Conservation (phyloP, 2,113 vertebrate species). For the Porphyrio hochstetteri region DNA sequence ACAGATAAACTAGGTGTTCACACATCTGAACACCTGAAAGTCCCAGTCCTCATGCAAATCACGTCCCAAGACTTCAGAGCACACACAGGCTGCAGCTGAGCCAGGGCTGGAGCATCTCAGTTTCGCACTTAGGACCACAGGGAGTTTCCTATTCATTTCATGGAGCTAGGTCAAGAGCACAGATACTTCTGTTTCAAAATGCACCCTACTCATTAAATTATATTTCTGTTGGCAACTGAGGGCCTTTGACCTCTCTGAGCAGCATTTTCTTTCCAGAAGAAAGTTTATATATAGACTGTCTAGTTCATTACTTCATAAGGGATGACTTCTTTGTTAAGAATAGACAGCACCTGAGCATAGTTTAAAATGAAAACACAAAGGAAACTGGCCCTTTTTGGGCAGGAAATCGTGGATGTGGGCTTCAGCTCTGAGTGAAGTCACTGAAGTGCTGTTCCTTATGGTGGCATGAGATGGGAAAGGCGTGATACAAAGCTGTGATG, state of each 20-base stretch:
- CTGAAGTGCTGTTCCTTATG: rapidly evolving
- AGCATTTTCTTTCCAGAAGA: not conserved
- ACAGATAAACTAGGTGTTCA: not conserved
- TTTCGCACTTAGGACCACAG: not conserved
- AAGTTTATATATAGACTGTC: not conserved
- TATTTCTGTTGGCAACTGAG: conserved; percentile 27
- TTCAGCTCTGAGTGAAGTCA: not conserved
- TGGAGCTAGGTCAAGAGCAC: not conserved
- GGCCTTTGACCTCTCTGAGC: conserved; percentile 8
- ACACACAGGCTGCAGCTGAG: not conserved
- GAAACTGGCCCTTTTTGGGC: not conserved
- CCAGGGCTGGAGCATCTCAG: not conserved
- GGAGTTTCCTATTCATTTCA: not conserved
- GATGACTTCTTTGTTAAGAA: not conserved
- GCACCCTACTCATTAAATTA: not conserved
- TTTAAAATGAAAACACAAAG: not conserved
- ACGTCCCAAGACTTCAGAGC: not conserved
- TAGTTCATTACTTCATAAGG: not conserved
- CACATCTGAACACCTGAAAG: not conserved
- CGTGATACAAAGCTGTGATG: not conserved
- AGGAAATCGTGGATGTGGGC: not conserved
- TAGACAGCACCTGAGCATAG: not conserved
- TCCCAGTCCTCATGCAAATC: not conserved
- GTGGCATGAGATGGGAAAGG: not conserved
- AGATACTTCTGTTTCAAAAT: not conserved